Evolutionary conservation across 2,888 invertebrate genomes (phyloP), one percentile per base, ranked within the genome.

Genomic region (Drosophila rellima): DNA sequence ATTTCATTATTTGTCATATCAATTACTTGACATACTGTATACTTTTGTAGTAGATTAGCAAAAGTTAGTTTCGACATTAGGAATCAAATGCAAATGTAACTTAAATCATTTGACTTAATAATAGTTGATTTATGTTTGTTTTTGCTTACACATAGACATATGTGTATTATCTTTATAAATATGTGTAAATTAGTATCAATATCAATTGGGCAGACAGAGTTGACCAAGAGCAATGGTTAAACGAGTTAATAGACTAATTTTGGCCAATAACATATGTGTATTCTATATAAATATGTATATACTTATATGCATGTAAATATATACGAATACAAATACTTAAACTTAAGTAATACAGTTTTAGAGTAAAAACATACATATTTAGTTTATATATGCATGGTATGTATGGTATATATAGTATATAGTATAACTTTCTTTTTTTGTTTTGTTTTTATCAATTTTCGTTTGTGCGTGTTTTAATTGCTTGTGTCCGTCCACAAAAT

Each of bases 11-110:
- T 35, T 35, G 6, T 35, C 2, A n/a, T 7, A 35, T 2, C 35
- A 35, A 35, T 35, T 35, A 35, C 35, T 35, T n/a, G 35, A 35
- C 35, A n/a, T n/a, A 35, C 35, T 35, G 57, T 48, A 35, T 61
- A 59, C n/a, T n/a, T 61, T 63, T 72, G 48, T 80, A 74, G 55
- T 69, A 63, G 29, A 66, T 69, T 80, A 82, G 77, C 72, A 80
- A 76, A 71, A 67, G 55, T 76, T 77, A 72, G 78, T 81, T 70
- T 63, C 33, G 64, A 60, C 47, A 33, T 65, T 74, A 83, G 83
- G 83, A 86, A 74, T 86, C 76, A 84, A 82, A 82, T 82, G 80
- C 73, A 66, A 74, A 66, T 77, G 56, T 74, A 74, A 78, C 80
- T 56, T 68, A 82, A 72, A 65, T 74, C 54, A 55, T 57, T 77